A percentile compares a stretch with the other conserved stretches of the same genome.
Evolutionary conservation across 2,888 invertebrate species (phyloP).

Genomic region (Phrixothrix hirtus): DNA sequence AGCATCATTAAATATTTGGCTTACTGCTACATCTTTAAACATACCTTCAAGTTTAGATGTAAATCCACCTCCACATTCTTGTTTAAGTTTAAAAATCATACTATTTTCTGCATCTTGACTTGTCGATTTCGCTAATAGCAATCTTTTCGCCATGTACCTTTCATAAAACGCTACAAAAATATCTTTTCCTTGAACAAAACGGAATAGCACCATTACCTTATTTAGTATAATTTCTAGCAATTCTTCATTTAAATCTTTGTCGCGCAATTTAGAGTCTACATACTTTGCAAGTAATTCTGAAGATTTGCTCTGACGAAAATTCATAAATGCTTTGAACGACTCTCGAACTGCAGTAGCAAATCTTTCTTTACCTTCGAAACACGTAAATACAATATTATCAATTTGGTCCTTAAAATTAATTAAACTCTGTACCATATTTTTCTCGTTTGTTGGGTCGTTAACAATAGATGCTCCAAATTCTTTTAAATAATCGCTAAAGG

Average conservation of each 20-base stretch:
- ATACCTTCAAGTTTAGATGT: conserved; percentile 98
- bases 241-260: conserved; percentile 95
- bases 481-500: conserved; percentile 91
- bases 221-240: conserved; percentile 91
- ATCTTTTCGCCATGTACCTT: conserved; percentile 93
- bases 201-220: conserved; percentile 96
- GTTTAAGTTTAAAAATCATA: conserved; percentile 95
- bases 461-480: conserved; percentile 91
- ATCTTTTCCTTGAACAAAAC: conserved; percentile 98
- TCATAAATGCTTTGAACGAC: conserved; percentile 95
- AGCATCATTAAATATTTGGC: conserved; percentile 89
- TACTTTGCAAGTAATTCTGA: conserved; percentile 98
- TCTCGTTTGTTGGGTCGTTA: conserved; percentile 92
- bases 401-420: conserved; percentile 95
- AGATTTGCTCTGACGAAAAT: conserved; percentile 93
- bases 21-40: conserved; percentile 99
- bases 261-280: conserved; percentile 90
- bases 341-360: conserved; percentile 90
- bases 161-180: conserved; percentile 99
- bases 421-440: conserved; percentile 88
- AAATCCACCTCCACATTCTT: conserved; percentile 97
- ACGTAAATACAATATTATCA: conserved; percentile 83
- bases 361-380: conserved; percentile 88
- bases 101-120: conserved; percentile 98
- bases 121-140: conserved; percentile 94